Evolutionary conservation across 2,113 vertebrate species (phyloP).

Genomic region (Leptodactylus fuscus): DNA sequence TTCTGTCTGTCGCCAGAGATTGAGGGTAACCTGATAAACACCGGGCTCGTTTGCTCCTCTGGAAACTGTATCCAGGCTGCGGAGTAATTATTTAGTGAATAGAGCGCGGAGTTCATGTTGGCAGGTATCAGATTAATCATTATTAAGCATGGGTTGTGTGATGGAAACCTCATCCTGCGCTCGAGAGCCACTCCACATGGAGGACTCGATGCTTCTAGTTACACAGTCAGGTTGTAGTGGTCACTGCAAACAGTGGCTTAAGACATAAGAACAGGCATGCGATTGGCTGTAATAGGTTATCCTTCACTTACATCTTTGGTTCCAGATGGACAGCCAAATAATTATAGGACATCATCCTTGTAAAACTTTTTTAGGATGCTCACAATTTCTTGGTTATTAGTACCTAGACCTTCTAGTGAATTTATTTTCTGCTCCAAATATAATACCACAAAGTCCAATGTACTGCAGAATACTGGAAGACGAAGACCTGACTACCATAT

Average conservation of each 20-base stretch:
- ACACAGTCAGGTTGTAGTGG: not conserved
- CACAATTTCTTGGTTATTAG: too few species aligned
- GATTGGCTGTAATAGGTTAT: not conserved
- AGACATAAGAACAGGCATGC: not conserved
- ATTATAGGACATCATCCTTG: not conserved
- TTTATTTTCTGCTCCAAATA: too few species aligned
- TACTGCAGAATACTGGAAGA: too few species aligned
- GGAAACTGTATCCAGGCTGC: conserved; percentile 73
- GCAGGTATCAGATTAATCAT: conserved; percentile 76
- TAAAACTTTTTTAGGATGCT: not conserved
- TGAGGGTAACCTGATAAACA: conserved; percentile 67
- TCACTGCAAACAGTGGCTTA: not conserved
- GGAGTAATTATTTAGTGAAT: conserved; percentile 79
- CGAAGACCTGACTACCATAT: too few species aligned
- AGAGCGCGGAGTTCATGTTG: conserved; percentile 70
- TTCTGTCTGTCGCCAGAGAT: not conserved
- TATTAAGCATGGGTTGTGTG: conserved; percentile 74
- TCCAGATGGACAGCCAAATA: too few species aligned
- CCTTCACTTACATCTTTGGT: not conserved
- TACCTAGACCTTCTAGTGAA: too few species aligned
- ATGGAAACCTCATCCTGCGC: conserved; percentile 73
- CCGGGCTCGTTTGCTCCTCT: conserved; percentile 60
- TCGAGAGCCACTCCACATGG: conserved; percentile 70
- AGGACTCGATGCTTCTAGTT: conserved; percentile 61
- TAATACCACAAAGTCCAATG: too few species aligned